Evolutionary conservation across 2,113 vertebrate species (phyloP), one percentile per base, ranked within the genome.

Genomic region (Centropus bengalensis): DNA sequence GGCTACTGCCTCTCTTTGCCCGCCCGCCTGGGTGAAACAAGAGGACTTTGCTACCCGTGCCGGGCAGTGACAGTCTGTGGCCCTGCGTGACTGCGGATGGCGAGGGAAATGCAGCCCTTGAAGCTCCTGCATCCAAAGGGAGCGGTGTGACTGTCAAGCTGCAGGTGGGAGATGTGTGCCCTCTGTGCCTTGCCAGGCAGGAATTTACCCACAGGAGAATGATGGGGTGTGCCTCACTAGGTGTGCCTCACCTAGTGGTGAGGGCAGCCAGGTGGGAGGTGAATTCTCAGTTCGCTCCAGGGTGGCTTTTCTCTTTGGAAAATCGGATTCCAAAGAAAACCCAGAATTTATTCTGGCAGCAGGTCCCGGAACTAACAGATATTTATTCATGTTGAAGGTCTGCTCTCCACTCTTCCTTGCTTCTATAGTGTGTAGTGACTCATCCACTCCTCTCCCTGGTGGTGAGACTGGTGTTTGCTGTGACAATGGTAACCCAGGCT

Each of bases 41-140:
- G 4, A 76, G 58, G 30, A 78, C 40, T 66, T 88, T 78, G 52
- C 32, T 71, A 63, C 52, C 52, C 36, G 59, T 49, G 73, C 52
- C 12, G 60, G 30, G 47, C 45, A 42, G 40, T 24, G 40, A 78
- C 59, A 36, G 30, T 19, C 38, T 1, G 3, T 32, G 62, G 23
- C 47, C 18, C 33, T 69, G 64, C 13, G 10, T 26, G 42, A 27
- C 38, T 23, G 51, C 67, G 64, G 58, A 33, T 33, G 51, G 19
- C 2, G 0, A 26, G 69, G 36, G 33, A 73, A 84, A 85, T 54
- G 42, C 56, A 56, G 28, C 0, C 0, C 19, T 54, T 84, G 16
- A 42, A 67, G 32, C 7, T 5, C 21, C 13, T 51, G 27, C 55
- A 62, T 64, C 20, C 55, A 49, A 68, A 81, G 59, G 3, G 3